Conservation (phyloP, 2,888 invertebrate species). For the Boloria selene region DNA sequence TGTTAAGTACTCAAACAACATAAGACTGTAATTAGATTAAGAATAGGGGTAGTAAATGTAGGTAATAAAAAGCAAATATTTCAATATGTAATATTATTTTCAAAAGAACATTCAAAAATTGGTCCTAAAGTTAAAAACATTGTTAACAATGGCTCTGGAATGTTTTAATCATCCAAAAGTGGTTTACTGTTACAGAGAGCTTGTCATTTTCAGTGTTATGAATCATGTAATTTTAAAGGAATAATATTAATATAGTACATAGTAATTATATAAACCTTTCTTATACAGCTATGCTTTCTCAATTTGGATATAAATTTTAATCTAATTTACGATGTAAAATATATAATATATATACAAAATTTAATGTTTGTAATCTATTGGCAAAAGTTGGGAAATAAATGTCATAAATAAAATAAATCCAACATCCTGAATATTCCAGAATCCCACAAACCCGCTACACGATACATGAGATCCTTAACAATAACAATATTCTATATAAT, state of each 20-base stretch:
- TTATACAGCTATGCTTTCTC: conserved; percentile 41
- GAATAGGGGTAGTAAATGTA: conserved; percentile 12
- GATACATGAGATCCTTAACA: conserved; percentile 81
- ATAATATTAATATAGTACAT: conserved; percentile 38
- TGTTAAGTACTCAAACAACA: conserved; percentile 18
- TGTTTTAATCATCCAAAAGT: conserved; percentile 73
- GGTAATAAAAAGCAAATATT: conserved; percentile 49
- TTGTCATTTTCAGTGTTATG: conserved; percentile 44
- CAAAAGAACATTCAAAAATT: conserved; percentile 82
- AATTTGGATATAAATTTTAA: conserved; percentile 37
- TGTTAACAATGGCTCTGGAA: conserved; percentile 82
- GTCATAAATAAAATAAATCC: conserved; percentile 54
- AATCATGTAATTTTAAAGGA: conserved; percentile 32
- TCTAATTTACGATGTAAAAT: conserved; percentile 32
- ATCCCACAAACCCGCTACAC: conserved; percentile 72
- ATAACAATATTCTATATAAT: conserved; percentile 78
- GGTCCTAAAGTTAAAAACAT: conserved; percentile 81
- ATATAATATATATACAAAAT: conserved; percentile 33
- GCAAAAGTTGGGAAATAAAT: conserved; percentile 31
- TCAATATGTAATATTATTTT: conserved; percentile 82
- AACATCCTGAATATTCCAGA: conserved; percentile 71
- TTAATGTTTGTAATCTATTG: conserved; percentile 34
- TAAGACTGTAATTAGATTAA: conserved; percentile 25
- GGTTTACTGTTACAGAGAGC: conserved; percentile 71
- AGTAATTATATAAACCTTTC: conserved; percentile 32